These are phyloP conservation scores for Champsocephalus esox DNA, from an alignment of 2,797 vertebrate species.

Conservation along the genomic window DNA sequence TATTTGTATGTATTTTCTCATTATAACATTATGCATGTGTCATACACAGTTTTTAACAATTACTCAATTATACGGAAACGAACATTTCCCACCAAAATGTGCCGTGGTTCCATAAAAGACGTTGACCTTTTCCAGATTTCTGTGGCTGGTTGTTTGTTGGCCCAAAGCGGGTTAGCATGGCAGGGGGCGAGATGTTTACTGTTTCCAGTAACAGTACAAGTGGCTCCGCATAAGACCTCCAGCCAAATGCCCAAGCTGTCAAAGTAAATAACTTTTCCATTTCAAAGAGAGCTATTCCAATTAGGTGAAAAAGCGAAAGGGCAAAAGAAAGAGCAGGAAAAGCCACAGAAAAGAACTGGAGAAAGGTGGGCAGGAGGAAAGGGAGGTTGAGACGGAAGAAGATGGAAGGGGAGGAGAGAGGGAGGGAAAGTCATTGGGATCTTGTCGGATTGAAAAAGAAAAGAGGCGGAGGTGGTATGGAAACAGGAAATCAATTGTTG, in stretches of 20 bases:
- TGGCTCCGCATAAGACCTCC: conserved; percentile 66
- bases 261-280: conserved; percentile 80
- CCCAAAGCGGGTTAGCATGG: conserved; percentile 49
- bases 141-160: conserved; percentile 58
- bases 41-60: conserved; percentile 5
- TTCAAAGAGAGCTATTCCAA: conserved; percentile 77
- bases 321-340: conserved; percentile 58
- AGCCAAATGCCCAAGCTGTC: conserved; percentile 75
- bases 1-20: not conserved
- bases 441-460: conserved; percentile 75
- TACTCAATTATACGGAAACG: conserved; percentile 14
- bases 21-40: conserved; percentile 5
- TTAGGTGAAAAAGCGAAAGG: conserved; percentile 64
- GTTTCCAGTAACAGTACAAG: conserved; percentile 74
- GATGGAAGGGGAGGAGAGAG: conserved; percentile 53
- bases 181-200: conserved; percentile 71
- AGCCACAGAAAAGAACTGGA: conserved; percentile 68
- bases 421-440: conserved; percentile 79
- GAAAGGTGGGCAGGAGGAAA: conserved; percentile 51
- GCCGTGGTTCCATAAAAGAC: conserved; percentile 39
- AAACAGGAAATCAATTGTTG: conserved; percentile 83
- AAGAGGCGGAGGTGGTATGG: conserved; percentile 57
- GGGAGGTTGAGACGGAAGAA: conserved; percentile 51
- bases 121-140: conserved; percentile 59
- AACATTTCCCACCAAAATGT: conserved; percentile 21